These are phyloP conservation scores for Lissonota sp. DNA, from an alignment of 2,888 invertebrate species.

Conservation along the genomic window DNA sequence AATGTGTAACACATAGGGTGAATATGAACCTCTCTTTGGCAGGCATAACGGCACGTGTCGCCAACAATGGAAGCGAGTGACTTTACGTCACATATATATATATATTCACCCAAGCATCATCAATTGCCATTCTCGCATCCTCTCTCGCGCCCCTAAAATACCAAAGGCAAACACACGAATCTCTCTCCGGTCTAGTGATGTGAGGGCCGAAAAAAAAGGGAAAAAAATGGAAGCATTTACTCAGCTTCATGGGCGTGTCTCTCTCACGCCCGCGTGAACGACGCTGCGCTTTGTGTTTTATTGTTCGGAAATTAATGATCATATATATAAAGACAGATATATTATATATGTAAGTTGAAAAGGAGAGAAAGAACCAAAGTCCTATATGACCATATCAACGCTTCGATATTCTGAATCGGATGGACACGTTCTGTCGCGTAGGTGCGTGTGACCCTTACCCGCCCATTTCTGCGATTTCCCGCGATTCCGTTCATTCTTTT, in stretches of 20 bases:
- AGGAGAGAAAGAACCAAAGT: too few relatives aligned
- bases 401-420: conserved; percentile 26
- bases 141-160: conserved; percentile 78
- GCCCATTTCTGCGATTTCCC: conserved; percentile 18
- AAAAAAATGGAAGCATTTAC: conserved; percentile 66
- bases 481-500: too few relatives aligned
- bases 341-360: not conserved
- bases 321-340: conserved; percentile 37
- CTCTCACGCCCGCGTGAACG: conserved; percentile 78
- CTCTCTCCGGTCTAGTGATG: conserved; percentile 55
- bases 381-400: too few relatives aligned
- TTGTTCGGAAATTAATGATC: conserved; percentile 82
- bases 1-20: conserved; percentile 17
- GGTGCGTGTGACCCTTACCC: conserved; percentile 29
- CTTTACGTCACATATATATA: conserved; percentile 69
- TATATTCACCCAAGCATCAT: conserved; percentile 73
- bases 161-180: conserved; percentile 82
- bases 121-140: conserved; percentile 79
- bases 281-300: conserved; percentile 75
- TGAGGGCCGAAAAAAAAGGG: conserved; percentile 32
- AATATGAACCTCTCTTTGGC: conserved; percentile 46
- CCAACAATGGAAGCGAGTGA: conserved; percentile 80
- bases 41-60: conserved; percentile 78
- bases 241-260: conserved; percentile 79
- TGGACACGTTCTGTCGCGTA: conserved; percentile 14